phyloP scores from a whole-genome alignment of 2,113 vertebrate genomes.

The Etia nguti region DNA sequence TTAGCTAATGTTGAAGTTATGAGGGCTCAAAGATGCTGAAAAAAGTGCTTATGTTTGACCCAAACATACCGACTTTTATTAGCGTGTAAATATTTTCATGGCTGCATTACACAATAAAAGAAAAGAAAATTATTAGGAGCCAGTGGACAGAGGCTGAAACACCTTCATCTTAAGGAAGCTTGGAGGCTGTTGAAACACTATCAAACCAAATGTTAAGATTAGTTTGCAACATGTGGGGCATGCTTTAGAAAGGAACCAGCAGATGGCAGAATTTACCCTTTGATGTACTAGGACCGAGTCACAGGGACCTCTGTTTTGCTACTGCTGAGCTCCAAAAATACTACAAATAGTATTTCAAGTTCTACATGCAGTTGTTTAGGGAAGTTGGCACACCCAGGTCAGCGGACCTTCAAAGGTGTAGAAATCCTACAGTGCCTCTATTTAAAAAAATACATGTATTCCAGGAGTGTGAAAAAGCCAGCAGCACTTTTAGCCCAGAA shows the following conservation, averaged over 20 bases:
- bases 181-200: background rate
- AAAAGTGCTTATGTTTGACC: background rate
- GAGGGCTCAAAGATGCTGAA: background rate
- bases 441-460: background rate
- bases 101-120: background rate
- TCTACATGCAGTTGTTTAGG: background rate
- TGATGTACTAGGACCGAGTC: background rate
- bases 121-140: background rate
- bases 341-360: background rate
- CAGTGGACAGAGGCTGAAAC: background rate
- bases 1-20: background rate
- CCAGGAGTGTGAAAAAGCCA: background rate
- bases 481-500: background rate
- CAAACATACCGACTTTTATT: background rate
- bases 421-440: background rate
- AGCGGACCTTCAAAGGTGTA: background rate
- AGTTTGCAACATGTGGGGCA: background rate
- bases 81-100: background rate
- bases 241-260: background rate
- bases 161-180: background rate
- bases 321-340: background rate
- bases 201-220: background rate
- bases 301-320: background rate
- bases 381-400: background rate
- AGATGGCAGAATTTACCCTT: background rate